Percentiles rank a stretch among this genome's conserved stretches.
phyloP scores from a whole-genome alignment of 1,140 invertebrate species.

The Euborellia annulipes region DNA sequence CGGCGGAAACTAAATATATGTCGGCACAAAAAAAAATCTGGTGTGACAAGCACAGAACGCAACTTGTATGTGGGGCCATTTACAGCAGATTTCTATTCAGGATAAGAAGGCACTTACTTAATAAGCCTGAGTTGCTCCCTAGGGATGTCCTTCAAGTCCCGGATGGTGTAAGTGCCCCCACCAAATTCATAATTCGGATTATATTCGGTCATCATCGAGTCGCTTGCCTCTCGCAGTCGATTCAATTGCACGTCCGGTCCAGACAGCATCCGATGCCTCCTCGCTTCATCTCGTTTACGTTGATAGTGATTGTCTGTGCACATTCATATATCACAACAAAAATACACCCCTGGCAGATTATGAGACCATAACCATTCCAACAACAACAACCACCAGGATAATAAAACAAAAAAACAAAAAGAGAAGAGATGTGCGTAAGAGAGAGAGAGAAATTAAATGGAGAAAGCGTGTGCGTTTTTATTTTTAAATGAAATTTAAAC shows the following conservation, averaged over 20 bases:
- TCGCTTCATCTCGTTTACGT: conserved; percentile 45
- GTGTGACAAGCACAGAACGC: no score
- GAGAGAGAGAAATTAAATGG: no score
- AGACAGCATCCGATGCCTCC: conserved; percentile 45
- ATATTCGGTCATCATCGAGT: conserved; percentile 62
- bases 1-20: no score
- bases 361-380: no score
- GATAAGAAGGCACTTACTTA: conserved; percentile 21
- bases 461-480: no score
- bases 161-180: conserved; percentile 45
- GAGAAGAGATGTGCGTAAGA: no score
- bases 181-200: conserved; percentile 90
- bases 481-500: no score
- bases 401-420: no score
- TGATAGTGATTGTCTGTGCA: conserved; percentile 59
- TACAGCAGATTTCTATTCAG: conserved; percentile 39
- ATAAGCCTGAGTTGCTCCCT: conserved; percentile 25
- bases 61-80: conserved; percentile 39
- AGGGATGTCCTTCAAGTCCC: conserved; percentile 56
- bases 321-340: no score
- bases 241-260: conserved; percentile 68
- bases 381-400: no score
- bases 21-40: no score
- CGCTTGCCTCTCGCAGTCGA: conserved; percentile 47
- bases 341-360: no score